Conservation (phyloP, 2,888 invertebrate species). For the Aleiodes testaceus region DNA sequence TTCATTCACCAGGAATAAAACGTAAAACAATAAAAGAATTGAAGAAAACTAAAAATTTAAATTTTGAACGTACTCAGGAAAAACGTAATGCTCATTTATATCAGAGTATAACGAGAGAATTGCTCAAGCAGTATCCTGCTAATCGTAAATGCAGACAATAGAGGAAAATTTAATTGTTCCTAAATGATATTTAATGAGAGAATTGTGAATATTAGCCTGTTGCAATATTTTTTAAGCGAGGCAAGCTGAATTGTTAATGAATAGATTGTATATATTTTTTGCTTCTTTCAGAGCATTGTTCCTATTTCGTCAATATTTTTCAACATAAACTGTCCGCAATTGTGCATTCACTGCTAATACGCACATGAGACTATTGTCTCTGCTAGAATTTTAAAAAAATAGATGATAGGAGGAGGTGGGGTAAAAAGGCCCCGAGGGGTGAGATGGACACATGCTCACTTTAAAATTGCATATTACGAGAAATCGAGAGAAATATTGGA, state of each 20-base stretch:
- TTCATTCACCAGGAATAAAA: slow-evolving; percentile 81
- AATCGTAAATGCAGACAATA: slow-evolving; percentile 63
- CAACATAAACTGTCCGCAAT: slow-evolving; percentile 5
- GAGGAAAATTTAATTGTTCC: slow-evolving; percentile 20
- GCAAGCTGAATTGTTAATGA: not conserved
- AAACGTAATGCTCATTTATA: slow-evolving; percentile 65
- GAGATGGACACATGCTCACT: too few relatives aligned
- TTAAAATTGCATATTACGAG: too few relatives aligned
- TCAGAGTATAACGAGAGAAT: slow-evolving; percentile 62
- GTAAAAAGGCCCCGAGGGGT: not conserved
- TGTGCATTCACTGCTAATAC: not conserved
- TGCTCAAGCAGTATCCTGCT: slow-evolving; percentile 66
- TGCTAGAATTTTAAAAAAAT: not conserved
- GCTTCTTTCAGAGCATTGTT: slow-evolving; percentile 7
- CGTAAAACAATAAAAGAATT: slow-evolving; percentile 62
- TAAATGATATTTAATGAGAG: not conserved
- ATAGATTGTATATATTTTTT: slow-evolving; percentile 7
- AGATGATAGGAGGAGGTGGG: not conserved
- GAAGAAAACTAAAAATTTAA: slow-evolving; percentile 43
- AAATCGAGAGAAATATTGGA: too few relatives aligned
- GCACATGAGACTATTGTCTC: slow-evolving; percentile 26
- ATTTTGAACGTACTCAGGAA: slow-evolving; percentile 59
- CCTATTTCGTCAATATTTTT: slow-evolving; percentile 27
- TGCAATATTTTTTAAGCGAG: slow-evolving; percentile 11
- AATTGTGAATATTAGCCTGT: not conserved